Conservation (phyloP, 2,888 invertebrate genomes). For the Hypsopygia costalis region DNA sequence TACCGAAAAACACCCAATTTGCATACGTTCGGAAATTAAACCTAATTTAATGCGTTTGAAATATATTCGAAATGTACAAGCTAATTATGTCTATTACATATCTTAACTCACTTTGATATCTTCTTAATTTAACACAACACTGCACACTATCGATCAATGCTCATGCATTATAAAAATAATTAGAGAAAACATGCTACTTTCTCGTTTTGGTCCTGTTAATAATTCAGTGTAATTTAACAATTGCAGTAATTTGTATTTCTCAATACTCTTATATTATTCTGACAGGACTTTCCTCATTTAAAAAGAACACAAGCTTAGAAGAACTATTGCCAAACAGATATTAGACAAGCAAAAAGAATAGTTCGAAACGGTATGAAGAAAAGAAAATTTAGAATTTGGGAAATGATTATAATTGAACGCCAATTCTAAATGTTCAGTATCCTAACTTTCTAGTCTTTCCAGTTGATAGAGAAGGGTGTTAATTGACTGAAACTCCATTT, state of each 20-base stretch:
- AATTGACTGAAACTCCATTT: conserved; percentile 80
- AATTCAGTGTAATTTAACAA: too few species aligned
- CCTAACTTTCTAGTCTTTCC: conserved; percentile 17
- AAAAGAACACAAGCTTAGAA: conserved; percentile 7
- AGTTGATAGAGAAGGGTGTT: conserved; percentile 75
- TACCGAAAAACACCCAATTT: conserved; percentile 46
- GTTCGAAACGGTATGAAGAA: conserved; percentile 29
- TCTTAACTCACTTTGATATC: conserved; percentile 12
- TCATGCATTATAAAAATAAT: conserved; percentile 30
- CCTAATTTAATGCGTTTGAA: conserved; percentile 11
- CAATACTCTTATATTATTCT: neutral
- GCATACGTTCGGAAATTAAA: conserved; percentile 20
- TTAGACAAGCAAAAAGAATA: conserved; percentile 47
- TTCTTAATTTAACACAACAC: conserved; percentile 5
- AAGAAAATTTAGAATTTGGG: conserved; percentile 30
- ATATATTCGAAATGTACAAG: conserved; percentile 1
- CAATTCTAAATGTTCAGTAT: neutral
- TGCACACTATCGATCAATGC: conserved; percentile 20
- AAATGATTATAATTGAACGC: conserved; percentile 14
- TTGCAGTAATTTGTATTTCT: conserved; percentile 1
- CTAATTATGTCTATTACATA: too few species aligned
- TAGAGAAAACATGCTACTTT: conserved; percentile 11
- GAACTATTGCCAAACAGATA: conserved; percentile 41
- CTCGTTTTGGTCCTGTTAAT: neutral
- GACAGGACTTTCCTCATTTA: neutral